Conservation (phyloP, 2,888 invertebrate species). For the Eurytoma californica region DNA sequence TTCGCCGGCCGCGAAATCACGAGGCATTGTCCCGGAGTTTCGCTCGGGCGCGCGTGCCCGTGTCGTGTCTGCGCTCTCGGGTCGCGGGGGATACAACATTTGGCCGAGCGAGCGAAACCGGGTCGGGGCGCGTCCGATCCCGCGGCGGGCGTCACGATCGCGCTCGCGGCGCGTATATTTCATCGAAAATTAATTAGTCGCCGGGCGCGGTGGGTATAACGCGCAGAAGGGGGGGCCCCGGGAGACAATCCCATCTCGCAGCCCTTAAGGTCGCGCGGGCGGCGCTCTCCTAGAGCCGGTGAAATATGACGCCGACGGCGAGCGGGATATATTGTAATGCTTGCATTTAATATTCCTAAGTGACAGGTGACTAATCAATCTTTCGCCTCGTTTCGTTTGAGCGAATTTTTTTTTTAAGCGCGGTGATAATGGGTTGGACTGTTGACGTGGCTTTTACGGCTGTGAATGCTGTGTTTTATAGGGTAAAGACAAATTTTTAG, state of each 20-base stretch:
- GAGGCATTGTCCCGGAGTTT: conserved; percentile 31
- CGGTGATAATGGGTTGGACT: too few relatives aligned
- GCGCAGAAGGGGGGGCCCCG: background rate
- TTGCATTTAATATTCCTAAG: conserved; percentile 32
- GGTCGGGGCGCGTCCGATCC: conserved; percentile 27
- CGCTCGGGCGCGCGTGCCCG: conserved; percentile 1
- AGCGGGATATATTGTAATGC: conserved; percentile 30
- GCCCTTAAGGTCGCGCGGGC: conserved; percentile 21
- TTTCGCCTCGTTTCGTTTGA: conserved; percentile 7
- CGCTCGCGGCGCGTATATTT: conserved; percentile 41
- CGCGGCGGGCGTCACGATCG: conserved; percentile 54
- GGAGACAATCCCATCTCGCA: background rate
- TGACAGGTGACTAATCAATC: conserved; percentile 33
- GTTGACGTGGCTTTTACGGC: too few relatives aligned
- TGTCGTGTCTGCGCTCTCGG: conserved; percentile 3
- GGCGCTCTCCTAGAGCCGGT: background rate
- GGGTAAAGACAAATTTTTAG: too few relatives aligned
- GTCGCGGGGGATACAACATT: background rate
- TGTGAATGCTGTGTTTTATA: too few relatives aligned
- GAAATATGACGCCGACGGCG: conserved; percentile 21
- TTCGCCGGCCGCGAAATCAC: background rate
- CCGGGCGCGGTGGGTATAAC: conserved; percentile 12
- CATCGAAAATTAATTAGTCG: conserved; percentile 55
- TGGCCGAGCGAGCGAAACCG: conserved; percentile 18
- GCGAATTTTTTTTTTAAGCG: background rate